A percentile compares a stretch with the other conserved stretches of the same genome.
These are phyloP conservation scores for Parnassius apollo DNA, from an alignment of 2,888 invertebrate species.

Conservation along the genomic window DNA sequence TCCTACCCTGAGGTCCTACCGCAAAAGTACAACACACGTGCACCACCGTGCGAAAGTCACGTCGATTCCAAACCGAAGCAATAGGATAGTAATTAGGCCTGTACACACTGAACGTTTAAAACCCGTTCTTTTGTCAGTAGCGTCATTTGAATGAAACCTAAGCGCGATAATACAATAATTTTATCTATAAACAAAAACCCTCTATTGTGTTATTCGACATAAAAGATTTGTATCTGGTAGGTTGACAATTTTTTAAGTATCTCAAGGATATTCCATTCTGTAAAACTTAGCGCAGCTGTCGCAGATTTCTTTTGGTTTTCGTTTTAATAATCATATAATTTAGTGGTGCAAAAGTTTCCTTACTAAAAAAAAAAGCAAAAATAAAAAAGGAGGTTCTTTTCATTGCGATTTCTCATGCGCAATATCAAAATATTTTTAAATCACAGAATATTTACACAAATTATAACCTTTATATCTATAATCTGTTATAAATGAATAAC, in stretches of 20 bases:
- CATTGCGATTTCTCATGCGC: no score
- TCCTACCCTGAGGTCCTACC: slow-evolving; percentile 41
- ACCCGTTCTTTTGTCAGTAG: slow-evolving; percentile 46
- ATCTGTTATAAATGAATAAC: no score
- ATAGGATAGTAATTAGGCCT: slow-evolving; percentile 66
- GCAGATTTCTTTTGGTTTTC: no score
- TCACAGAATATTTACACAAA: no score
- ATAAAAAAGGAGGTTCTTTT: no score
- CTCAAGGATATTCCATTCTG: slow-evolving; percentile 13
- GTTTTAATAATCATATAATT: no score
- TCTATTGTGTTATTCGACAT: slow-evolving; percentile 59
- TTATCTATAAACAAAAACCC: slow-evolving; percentile 73
- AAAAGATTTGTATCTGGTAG: slow-evolving; percentile 43
- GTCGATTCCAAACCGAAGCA: slow-evolving; percentile 34
- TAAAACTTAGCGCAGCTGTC: no score
- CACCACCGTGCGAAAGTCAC: slow-evolving; percentile 30
- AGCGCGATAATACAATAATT: slow-evolving; percentile 49
- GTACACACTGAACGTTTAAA: slow-evolving; percentile 38
- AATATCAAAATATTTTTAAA: no score
- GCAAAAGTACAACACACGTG: slow-evolving; percentile 52
- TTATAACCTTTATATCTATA: no score
- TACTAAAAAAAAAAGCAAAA: no score
- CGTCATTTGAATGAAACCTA: slow-evolving; percentile 48
- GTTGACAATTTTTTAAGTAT: not conserved
- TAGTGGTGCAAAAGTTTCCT: no score